Evolutionary conservation across 2,888 invertebrate species (phyloP), one percentile per base, ranked within the genome.

Genomic region (Oscheius sp.): DNA sequence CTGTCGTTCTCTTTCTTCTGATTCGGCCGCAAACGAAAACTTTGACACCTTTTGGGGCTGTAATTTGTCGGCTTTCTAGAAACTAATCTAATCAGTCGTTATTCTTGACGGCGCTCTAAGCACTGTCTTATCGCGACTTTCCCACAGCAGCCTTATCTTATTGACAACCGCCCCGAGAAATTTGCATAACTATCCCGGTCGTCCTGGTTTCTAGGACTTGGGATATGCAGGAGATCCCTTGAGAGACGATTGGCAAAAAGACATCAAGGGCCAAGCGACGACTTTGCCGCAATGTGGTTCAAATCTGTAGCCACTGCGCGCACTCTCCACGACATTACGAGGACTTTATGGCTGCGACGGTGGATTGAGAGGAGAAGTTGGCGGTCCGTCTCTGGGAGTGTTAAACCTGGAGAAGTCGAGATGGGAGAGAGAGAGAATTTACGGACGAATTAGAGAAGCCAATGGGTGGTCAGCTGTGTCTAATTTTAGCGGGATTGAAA

Each of bases 261-360:
- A 42, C 45, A 27, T 45, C 29, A 42, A 25, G n/a, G 42, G 29
- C 17, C 42, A 27, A 5, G 45, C 29, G 34, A 55, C 34, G 34
- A 55, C n/a, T n/a, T n/a, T n/a, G 61, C 42, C 61, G 42, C 61
- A 61, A 61, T 61, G 61, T 61, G 61, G 61, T 61, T 61, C 61
- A 61, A 61, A 61, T 61, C 61, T 61, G 61, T 61, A 61, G 61
- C 61, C 5, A n/a, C n/a, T n/a, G n/a, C n/a, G n/a, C n/a, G n/a
- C n/a, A n/a, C n/a, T n/a, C n/a, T n/a, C n/a, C n/a, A n/a, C n/a
- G n/a, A n/a, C 58, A 27, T 61, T 61, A 61, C 61, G 61, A 39
- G 42, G 42, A 61, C 61, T 61, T 61, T 61, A 61, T 61, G 61
- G 61, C 25, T 29, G n/a, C 33, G 37, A n/a, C n/a, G n/a, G n/a